Evolutionary conservation across 1,140 invertebrate species (phyloP).

Genomic region (Cherax quadricarinatus): DNA sequence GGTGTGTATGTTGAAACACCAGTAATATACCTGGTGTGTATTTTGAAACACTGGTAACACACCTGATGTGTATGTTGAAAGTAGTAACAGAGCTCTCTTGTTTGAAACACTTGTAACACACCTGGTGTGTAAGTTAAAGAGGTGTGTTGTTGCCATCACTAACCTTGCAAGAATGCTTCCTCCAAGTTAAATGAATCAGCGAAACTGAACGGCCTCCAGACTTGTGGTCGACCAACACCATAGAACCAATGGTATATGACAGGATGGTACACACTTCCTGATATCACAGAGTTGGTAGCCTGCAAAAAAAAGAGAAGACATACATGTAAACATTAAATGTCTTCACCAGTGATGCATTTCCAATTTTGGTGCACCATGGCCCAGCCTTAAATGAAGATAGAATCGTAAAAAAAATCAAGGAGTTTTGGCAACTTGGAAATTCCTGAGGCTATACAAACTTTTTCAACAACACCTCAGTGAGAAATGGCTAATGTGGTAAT

Average conservation of each 20-base stretch:
- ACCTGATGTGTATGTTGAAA: too few relatives aligned
- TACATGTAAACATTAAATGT: background rate
- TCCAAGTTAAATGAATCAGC: constrained; percentile 57
- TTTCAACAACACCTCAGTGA: too few relatives aligned
- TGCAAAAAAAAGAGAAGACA: background rate
- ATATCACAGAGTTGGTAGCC: constrained; percentile 12
- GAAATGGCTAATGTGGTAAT: too few relatives aligned
- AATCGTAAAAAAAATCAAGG: background rate
- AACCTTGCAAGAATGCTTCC: constrained; percentile 41
- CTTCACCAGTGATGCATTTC: background rate
- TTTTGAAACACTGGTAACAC: too few relatives aligned
- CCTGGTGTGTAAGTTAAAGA: too few relatives aligned
- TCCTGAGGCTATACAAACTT: background rate
- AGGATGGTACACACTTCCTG: constrained; percentile 43
- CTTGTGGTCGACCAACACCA: constrained; percentile 12
- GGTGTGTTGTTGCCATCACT: background rate
- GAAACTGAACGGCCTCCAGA: constrained; percentile 56
- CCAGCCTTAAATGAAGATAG: background rate
- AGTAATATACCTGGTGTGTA: too few relatives aligned
- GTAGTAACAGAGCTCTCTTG: too few relatives aligned
- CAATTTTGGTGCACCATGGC: background rate
- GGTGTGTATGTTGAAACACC: too few relatives aligned
- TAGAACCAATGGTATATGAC: constrained; percentile 63
- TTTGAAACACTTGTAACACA: too few relatives aligned
- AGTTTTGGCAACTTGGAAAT: background rate